Evolutionary conservation across 2,113 vertebrate genomes (phyloP), one percentile per base, ranked within the genome.

Genomic region (Zosterops borbonicus): DNA sequence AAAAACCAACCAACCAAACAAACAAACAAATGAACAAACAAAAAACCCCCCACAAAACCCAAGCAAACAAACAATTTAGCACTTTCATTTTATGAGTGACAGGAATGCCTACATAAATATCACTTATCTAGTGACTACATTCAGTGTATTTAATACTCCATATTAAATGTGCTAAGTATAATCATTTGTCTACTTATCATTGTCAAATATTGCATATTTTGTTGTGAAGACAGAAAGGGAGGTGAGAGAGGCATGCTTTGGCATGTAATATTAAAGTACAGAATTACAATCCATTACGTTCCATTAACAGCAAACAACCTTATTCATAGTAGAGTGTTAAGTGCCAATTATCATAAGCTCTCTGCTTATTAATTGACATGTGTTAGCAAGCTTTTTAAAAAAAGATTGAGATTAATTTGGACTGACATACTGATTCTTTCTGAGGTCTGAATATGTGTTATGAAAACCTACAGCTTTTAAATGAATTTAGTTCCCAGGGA

Each of bases 331-430:
- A 67, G 49, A 68, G 13, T 74, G 39, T 74, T 95, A 85, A 90
- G 46, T 94, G 71, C 21, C 78, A 92, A 71, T 96, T 95, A 90
- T 67, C 46, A 63, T 73, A 50, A 84, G 33, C 41, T 71, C 46
- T 78, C 63, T 89, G 64, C 68, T 88, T 92, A 76, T 94, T 93
- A 97, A 90, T 56, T 94, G 88, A 52, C 58, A 86, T 65, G 44
- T 81, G 67, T 83, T 95, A 78, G 39, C 35, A 84, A 84, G 39
- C 50, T 50, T 84, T 65, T 35, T 9, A 39, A 81, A 86, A 88
- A 89, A 86, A 77, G 14, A 42, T 31, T 27, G 39, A 91, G n/a
- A 64, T 79, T 80, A 69, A 91, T 97, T 70, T 70, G 17, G 42
- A 65, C 81, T 85, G 59, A 14, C 58, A 83, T 74, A n/a, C 5